Evolutionary conservation across 2,888 invertebrate genomes (phyloP).

Genomic region (Lycaena phlaeas): DNA sequence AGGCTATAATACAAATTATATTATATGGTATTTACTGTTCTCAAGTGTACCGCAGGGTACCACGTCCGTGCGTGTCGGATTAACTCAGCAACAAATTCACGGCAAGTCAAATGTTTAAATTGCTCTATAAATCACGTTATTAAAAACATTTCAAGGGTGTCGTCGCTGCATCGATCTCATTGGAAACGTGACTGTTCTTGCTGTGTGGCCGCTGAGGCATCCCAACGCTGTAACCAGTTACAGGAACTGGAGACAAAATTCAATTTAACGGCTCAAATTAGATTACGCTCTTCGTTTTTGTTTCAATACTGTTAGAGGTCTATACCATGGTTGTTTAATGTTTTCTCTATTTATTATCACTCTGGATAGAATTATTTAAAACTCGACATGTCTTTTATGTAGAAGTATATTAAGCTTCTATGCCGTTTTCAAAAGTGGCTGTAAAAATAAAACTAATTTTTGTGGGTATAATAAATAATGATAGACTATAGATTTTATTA

Average conservation of each 20-base stretch:
- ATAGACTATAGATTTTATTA: no score
- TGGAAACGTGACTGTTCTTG: constrained; percentile 60
- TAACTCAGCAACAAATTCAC: constrained; percentile 69
- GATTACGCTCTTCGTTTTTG: constrained; percentile 1
- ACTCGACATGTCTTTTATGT: no score
- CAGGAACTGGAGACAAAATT: constrained; percentile 5
- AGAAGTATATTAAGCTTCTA: no score
- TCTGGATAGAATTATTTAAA: no score
- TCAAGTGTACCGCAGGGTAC: constrained; percentile 14
- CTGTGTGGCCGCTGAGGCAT: constrained; percentile 55
- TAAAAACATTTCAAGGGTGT: constrained; percentile 72
- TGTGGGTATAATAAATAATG: no score
- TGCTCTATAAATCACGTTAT: constrained; percentile 72
- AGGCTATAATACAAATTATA: no score
- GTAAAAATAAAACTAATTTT: no score
- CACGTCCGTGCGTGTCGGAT: constrained; percentile 66
- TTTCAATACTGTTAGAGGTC: neutral
- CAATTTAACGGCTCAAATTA: constrained; percentile 8
- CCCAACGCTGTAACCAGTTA: no score
- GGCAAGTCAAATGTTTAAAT: constrained; percentile 73
- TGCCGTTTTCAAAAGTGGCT: no score
- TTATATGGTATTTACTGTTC: no score
- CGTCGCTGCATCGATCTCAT: constrained; percentile 64
- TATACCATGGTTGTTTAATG: neutral
- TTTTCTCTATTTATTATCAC: no score